Base-by-base conservation (phyloP, 2,888 invertebrate genomes). In the Phania funesta region DNA sequence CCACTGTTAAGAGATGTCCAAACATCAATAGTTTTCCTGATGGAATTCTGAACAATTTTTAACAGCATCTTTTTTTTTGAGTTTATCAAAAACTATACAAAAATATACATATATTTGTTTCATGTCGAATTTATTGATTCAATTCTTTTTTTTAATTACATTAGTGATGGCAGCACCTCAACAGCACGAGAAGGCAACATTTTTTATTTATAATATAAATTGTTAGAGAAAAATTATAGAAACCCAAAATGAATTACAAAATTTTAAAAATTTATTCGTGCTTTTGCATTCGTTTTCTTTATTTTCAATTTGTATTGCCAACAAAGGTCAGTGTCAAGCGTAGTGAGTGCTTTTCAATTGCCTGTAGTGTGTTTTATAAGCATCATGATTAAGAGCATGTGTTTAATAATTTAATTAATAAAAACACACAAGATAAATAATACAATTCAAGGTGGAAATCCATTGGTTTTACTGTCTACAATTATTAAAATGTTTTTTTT, bases 341-440 rank as follows among this genome's bases (percentile, higher is more conserved):
- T 38, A 20, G 44, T 58, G 35, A 44, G 64, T 71, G 56, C 52
- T 64, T 64, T 71, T 54, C 54, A 48, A 54, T 38, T 56, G 46
- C 35, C 9, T 5, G 32, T 32, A 20, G 18, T 48, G 16, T 24
- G 29, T 67, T 35, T 50, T 26, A 6, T n/a, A 41, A 50, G 38
- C 41, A 54, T 18, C 38, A 44, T 81, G 80, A 81, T 81, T 76
- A 71, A 81, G 73, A 76, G 67, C 80, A 81, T 65, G 52, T 81
- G 80, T 67, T 75, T 67, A 54, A 76, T 65, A 81, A 73, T 81
- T 81, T 81, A 73, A 81, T 76, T 76, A 76, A 71, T 18, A 54
- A 56, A 64, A 46, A 52, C 11, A 48, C 22, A 50, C 32, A 46
- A 52, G 26, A 24, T 16, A 35, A 70, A 56, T 50, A 24, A 38